phyloP scores from a whole-genome alignment of 2,888 invertebrate genomes.

The Nudaria mundana region DNA sequence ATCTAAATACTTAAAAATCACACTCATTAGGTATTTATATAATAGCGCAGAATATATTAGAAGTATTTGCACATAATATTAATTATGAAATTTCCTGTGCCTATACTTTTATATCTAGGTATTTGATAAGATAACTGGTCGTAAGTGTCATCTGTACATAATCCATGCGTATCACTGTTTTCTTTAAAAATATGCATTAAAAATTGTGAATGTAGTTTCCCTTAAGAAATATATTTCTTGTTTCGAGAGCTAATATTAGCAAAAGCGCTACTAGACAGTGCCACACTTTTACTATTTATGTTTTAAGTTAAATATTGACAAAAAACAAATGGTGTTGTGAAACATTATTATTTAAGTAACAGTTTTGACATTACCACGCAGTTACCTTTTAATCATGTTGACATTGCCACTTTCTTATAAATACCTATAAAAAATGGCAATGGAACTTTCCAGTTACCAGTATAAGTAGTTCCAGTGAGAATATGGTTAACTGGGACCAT shows the following conservation, averaged over 20 bases:
- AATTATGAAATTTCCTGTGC: conserved; percentile 75
- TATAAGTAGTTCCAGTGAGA: too few relatives aligned
- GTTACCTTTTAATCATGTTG: too few relatives aligned
- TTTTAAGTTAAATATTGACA: not conserved
- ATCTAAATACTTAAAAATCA: conserved; percentile 31
- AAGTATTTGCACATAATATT: conserved; percentile 56
- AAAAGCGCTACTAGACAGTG: not conserved
- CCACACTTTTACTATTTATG: not conserved
- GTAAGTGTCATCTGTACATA: conserved; percentile 48
- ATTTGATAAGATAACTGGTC: conserved; percentile 36
- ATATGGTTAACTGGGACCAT: too few relatives aligned
- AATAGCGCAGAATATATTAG: conserved; percentile 39
- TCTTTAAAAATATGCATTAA: conserved; percentile 14
- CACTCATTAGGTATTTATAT: conserved; percentile 34
- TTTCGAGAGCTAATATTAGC: too few relatives aligned
- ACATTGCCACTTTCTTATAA: too few relatives aligned
- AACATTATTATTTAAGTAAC: too few relatives aligned
- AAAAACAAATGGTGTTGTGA: not conserved
- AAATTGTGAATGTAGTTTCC: conserved; percentile 6
- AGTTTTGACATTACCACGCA: too few relatives aligned
- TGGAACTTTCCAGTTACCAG: too few relatives aligned
- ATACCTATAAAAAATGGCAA: too few relatives aligned
- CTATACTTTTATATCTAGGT: conserved; percentile 73
- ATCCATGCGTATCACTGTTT: conserved; percentile 31
- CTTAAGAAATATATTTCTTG: too few relatives aligned